Percentiles rank a stretch among this genome's conserved stretches.
These are phyloP conservation scores for Hippocampus guttulatus DNA, from an alignment of 2,113 vertebrate species.

Conservation along the genomic window DNA sequence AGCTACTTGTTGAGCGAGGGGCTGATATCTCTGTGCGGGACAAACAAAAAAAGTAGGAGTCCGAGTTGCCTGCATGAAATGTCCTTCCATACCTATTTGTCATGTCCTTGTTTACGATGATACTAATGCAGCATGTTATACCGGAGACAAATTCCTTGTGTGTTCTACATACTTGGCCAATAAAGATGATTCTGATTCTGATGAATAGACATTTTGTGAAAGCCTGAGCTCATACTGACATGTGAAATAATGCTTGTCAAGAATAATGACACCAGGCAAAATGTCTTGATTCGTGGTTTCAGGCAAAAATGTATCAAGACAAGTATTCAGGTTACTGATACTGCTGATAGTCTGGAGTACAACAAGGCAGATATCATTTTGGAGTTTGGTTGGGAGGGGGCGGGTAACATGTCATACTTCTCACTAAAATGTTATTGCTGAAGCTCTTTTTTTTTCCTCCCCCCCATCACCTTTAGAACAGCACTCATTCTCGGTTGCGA, in stretches of 20 bases:
- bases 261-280: neutral
- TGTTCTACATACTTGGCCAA: no score
- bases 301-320: neutral
- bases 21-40: slow-evolving; percentile 84
- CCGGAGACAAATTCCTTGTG: no score
- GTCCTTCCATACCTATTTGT: no score
- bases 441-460: neutral
- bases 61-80: neutral
- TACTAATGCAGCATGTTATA: no score
- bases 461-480: slow-evolving; percentile 70
- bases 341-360: neutral
- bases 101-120: no score
- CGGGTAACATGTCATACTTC: neutral
- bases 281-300: neutral
- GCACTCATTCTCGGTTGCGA: slow-evolving; percentile 92
- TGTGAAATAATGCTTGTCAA: neutral
- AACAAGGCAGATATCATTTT: neutral
- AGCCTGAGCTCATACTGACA: neutral
- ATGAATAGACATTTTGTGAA: neutral
- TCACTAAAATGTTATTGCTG: neutral
- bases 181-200: no score
- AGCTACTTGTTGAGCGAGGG: slow-evolving; percentile 86
- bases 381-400: no score
- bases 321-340: neutral
- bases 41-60: slow-evolving; percentile 87